Evolutionary conservation across 1,140 invertebrate species (phyloP).

Genomic region (Wiebesia pumilae): DNA sequence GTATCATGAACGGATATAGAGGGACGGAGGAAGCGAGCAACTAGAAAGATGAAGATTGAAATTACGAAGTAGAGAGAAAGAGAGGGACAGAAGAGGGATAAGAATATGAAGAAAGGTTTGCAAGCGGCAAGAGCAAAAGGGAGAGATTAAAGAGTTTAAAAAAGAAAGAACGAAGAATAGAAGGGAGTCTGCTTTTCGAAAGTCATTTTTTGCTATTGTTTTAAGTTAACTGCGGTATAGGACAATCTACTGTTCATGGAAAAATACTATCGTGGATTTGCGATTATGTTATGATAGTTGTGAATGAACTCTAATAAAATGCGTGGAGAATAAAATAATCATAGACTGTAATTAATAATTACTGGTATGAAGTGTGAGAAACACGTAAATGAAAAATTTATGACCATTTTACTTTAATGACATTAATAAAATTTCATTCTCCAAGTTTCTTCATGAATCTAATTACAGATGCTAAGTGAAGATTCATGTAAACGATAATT

Average conservation of each 20-base stretch:
- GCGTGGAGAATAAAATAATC: neutral
- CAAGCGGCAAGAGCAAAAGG: neutral
- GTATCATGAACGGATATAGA: neutral
- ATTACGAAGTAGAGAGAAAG: neutral
- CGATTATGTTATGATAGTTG: neutral
- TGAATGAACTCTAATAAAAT: neutral
- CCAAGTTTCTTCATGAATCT: neutral
- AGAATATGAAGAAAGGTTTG: neutral
- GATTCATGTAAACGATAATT: neutral
- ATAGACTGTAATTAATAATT: neutral
- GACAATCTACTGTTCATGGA: neutral
- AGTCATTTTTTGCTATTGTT: neutral
- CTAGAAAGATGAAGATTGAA: neutral
- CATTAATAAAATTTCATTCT: neutral
- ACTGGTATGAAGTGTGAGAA: neutral
- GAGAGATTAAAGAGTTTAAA: neutral
- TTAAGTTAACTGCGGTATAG: neutral
- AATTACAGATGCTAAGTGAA: neutral
- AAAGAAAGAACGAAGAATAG: neutral
- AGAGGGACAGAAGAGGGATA: neutral
- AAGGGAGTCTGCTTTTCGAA: neutral
- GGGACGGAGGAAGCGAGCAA: neutral
- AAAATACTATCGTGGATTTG: neutral
- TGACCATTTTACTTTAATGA: slow-evolving; percentile 10
- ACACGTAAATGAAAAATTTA: slow-evolving; percentile 13